A percentile compares a stretch with the other conserved stretches of the same genome.
Evolutionary conservation across 1,140 invertebrate genomes (phyloP).

Genomic region (Mercenaria mercenaria): DNA sequence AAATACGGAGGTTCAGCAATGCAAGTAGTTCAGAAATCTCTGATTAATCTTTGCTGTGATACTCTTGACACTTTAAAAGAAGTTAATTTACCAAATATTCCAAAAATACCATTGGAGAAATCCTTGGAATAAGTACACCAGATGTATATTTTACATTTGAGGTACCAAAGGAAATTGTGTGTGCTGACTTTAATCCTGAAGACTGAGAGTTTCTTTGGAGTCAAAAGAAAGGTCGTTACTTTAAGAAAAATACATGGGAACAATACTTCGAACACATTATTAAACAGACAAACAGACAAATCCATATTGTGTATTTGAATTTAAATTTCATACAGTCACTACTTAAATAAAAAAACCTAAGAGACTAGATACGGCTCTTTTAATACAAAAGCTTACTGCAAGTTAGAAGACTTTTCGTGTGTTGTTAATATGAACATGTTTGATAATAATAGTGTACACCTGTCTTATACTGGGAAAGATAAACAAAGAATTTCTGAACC

Average conservation of each 20-base stretch:
- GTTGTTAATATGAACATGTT: background rate
- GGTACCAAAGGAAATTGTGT: background rate
- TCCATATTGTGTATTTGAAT: conserved; percentile 25
- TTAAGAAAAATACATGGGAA: background rate
- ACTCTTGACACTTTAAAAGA: background rate
- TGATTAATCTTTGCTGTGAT: background rate
- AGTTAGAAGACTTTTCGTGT: background rate
- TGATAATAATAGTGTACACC: background rate
- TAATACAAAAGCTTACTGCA: background rate
- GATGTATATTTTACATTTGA: background rate
- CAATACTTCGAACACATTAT: background rate
- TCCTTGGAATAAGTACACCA: background rate
- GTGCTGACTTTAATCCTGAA: background rate
- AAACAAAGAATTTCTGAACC: background rate
- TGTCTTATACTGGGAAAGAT: background rate
- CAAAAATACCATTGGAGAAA: background rate
- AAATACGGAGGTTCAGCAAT: too few species aligned
- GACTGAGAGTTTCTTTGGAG: background rate
- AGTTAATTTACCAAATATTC: background rate
- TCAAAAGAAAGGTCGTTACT: background rate
- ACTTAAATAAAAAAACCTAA: background rate
- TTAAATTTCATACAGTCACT: conserved; percentile 1
- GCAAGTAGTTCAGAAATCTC: background rate
- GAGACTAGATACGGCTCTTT: background rate
- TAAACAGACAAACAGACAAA: background rate